Evolutionary conservation across 2,113 vertebrate species (phyloP), one percentile per base, ranked within the genome.

Genomic region (Sorex fumeus): DNA sequence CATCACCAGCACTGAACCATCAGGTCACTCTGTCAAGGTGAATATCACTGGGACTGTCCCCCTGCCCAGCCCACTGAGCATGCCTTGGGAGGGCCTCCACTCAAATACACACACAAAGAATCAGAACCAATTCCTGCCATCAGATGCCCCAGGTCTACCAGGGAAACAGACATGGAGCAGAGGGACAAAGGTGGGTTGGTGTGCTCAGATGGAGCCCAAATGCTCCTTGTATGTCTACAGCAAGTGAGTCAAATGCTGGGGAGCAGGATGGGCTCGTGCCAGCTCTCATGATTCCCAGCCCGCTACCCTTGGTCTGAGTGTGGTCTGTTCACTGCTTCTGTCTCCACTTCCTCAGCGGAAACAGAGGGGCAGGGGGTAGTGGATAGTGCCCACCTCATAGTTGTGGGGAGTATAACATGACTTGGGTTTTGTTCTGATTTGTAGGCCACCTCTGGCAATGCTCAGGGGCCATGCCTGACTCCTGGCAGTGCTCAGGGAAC

Each of bases 201-300:
- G 10, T 36, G 13, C 13, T 10, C 45, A 91, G 9, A 15, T 23
- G 36, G 32, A 67, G 34, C 12, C 79, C 64, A 18, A 2, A 57
- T 15, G 13, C 6, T 66, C 62, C 19, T 0, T 1, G 27, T 8
- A 3, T 18, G 81, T 9, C 30, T 21, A n/a, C 2, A 9, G 47
- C 10, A 28, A 6, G 15, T 34, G 18, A 23, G 62, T 43, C 0
- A 0, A 6, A 8, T 0, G 25, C 43, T 23, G 19, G 7, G 12
- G 64, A n/a, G 23, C 4, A 23, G 18, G 16, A 15, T 43, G 18
- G 66, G 28, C 1, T 19, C 18, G 30, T 7, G 36, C 9, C 12
- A 12, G 40, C 43, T 80, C 30, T 28, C 13, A 13, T 28, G 0
- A 23, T 15, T 62, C n/a, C 8, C 32, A 75, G 66, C 53, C 69